A percentile compares a stretch with the other conserved stretches of the same genome.
Evolutionary conservation across 2,113 vertebrate species (phyloP).

Genomic region (Odobenus rosmarus): DNA sequence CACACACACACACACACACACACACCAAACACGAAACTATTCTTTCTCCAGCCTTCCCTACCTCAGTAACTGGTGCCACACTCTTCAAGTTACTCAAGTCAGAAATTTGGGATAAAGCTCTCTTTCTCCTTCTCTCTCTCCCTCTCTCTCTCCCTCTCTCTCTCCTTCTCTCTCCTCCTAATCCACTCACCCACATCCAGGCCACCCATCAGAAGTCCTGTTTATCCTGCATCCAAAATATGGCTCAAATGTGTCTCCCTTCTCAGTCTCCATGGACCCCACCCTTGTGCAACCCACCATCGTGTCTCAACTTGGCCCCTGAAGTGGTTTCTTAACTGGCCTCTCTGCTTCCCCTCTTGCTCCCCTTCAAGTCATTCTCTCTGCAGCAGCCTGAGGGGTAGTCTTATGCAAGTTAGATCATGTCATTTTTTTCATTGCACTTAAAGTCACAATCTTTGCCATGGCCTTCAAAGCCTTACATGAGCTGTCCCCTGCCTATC

Average conservation of each 20-base stretch:
- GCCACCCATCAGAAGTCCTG: neutral
- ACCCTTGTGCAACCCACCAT: neutral
- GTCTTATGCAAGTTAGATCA: neutral
- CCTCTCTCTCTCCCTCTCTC: neutral
- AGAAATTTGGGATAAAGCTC: neutral
- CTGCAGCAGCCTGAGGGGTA: neutral
- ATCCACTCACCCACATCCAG: neutral
- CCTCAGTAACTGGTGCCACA: neutral
- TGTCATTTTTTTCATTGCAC: neutral
- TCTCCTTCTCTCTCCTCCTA: neutral
- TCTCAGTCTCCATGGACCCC: neutral
- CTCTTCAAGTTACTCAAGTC: neutral
- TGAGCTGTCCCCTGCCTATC: neutral
- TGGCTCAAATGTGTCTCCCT: neutral
- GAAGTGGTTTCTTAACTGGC: neutral
- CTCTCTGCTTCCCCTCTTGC: neutral
- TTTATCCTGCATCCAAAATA: neutral
- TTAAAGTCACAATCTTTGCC: neutral
- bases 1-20: neutral
- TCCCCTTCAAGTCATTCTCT: neutral
- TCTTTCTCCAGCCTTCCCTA: neutral
- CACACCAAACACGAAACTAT: neutral
- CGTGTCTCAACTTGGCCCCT: neutral
- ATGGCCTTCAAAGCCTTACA: neutral
- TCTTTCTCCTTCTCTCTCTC: neutral